phyloP scores from a whole-genome alignment of 2,797 vertebrate species.

The Pangasius krempfi region DNA sequence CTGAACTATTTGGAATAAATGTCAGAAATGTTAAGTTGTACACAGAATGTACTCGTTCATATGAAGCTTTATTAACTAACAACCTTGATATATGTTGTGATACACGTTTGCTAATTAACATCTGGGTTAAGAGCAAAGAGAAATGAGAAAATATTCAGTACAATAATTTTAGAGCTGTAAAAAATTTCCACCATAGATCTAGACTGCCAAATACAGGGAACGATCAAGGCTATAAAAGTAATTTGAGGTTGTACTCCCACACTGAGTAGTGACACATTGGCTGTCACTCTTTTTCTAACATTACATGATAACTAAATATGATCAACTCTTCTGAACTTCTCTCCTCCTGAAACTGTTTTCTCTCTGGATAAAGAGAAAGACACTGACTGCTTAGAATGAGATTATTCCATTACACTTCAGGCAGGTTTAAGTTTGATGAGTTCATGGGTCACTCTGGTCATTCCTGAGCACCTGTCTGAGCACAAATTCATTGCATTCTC shows the following conservation, averaged over 20 bases:
- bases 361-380: background rate
- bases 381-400: background rate
- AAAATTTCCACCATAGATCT: background rate
- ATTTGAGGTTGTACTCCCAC: background rate
- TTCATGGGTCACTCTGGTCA: background rate
- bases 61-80: background rate
- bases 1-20: background rate
- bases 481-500: background rate
- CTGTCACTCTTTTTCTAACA: background rate
- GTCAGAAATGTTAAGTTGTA: background rate
- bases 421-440: slow-evolving; percentile 1
- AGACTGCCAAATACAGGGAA: background rate
- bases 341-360: background rate
- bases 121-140: background rate
- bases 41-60: background rate
- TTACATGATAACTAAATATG: background rate
- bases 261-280: background rate
- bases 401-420: background rate
- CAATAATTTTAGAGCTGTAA: too few relatives aligned
- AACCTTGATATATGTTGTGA: background rate
- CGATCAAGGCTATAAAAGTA: background rate
- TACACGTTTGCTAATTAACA: background rate
- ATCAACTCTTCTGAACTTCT: background rate
- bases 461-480: background rate
- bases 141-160: background rate